Base-by-base conservation (phyloP, 2,797 vertebrate genomes). In the Pelobates cultripes region DNA sequence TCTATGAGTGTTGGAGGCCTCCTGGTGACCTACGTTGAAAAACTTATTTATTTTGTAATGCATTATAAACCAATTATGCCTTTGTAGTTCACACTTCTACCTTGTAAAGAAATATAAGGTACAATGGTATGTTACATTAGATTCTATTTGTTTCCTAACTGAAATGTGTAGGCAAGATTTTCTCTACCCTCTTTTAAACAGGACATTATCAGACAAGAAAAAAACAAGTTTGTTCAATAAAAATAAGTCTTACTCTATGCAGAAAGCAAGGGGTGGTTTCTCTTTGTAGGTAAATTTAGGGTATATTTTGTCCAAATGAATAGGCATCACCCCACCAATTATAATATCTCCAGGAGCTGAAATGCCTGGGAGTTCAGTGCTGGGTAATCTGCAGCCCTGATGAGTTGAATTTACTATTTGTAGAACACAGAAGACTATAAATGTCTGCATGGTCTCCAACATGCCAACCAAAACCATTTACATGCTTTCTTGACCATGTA, bases 261-360 rank as follows among this genome's bases (percentile, higher is more conserved):
- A 82, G 13, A 73, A 17, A 13, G 70, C 70, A 1, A 61, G 47
- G 0, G n/a, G 53, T 1, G 80, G 80, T 3, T 4, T 9, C 14
- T 77, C 70, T 0, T n/a, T 82, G 63, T 44, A 82, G 2, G 0
- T 73, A 4, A 13, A 47, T 43, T 28, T 72, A 0, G 75, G 14
- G 41, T 57, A 82, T 7, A 14, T 47, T 77, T 73, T 82, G 47
- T 77, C 57, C 69, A 82, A 69, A 28, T 82, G 63, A 5, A 82
- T 64, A 13, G 75, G 70, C 7, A 82, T 14, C 15, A 82, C 80
- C 15, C 43, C 61, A 4, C 80, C 80, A 9, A 82, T 61, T 5
- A 45, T 4, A 14, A 82, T 67, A 10, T 73, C 45, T 10, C 80
- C 80, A 4, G 47, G 7, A 9, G 70, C 13, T 5, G 44, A 67